A percentile compares a stretch with the other conserved stretches of the same genome.
phyloP scores from a whole-genome alignment of 1,140 invertebrate genomes.

The Megalonaias nervosa region DNA sequence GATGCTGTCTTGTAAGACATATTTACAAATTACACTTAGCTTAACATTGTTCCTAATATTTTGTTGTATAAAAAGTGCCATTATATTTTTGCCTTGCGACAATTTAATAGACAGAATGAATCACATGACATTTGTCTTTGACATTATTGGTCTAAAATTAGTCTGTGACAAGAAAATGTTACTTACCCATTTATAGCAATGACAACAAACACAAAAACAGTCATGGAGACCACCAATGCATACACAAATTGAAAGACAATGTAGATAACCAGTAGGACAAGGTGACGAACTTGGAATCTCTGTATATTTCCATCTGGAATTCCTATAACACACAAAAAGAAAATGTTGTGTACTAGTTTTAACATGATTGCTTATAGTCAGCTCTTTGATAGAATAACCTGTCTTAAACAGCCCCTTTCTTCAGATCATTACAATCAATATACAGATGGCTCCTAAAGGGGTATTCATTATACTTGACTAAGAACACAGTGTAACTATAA shows the following conservation, averaged over 20 bases:
- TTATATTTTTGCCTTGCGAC: too few relatives aligned
- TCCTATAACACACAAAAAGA: constrained; percentile 11
- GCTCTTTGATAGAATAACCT: background rate
- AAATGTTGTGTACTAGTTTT: background rate
- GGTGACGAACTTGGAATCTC: constrained; percentile 25
- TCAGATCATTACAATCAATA: background rate
- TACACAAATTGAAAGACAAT: constrained; percentile 31
- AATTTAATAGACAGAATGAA: too few relatives aligned
- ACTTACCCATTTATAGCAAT: constrained; percentile 34
- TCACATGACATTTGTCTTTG: too few relatives aligned
- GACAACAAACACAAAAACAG: constrained; percentile 27
- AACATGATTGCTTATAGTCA: background rate
- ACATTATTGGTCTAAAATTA: too few relatives aligned
- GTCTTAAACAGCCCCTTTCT: background rate
- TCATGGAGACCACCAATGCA: constrained; percentile 28
- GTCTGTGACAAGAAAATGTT: background rate
- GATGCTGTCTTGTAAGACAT: too few relatives aligned
- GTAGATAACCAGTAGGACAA: constrained; percentile 29
- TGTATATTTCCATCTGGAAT: constrained; percentile 29
- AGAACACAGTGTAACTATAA: too few relatives aligned
- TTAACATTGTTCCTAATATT: too few relatives aligned
- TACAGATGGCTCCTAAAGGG: too few relatives aligned
- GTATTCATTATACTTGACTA: too few relatives aligned
- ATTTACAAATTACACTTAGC: too few relatives aligned
- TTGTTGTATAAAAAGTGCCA: too few relatives aligned